These are phyloP conservation scores for Prunella strophiata DNA, from an alignment of 2,797 vertebrate species.

Conservation along the genomic window DNA sequence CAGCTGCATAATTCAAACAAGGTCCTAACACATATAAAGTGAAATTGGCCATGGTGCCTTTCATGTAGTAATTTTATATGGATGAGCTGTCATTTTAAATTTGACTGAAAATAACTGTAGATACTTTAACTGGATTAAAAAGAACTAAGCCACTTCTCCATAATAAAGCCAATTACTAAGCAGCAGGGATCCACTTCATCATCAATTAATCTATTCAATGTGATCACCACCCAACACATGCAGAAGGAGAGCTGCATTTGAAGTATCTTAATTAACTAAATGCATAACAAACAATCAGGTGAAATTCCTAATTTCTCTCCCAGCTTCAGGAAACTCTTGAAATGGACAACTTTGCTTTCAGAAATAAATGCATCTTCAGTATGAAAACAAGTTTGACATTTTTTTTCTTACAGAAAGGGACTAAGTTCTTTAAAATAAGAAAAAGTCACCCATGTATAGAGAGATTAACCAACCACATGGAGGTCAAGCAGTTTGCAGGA, in stretches of 20 bases:
- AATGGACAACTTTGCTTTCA: neutral
- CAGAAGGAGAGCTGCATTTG: conserved; percentile 42
- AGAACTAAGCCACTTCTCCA: conserved; percentile 42
- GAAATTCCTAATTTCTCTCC: neutral
- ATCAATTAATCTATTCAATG: conserved; percentile 67
- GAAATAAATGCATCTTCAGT: neutral
- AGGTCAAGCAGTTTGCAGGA: neutral
- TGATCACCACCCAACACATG: conserved; percentile 48
- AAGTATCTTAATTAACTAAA: conserved; percentile 49
- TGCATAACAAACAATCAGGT: neutral
- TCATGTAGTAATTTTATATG: conserved; percentile 22
- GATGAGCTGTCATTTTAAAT: conserved; percentile 61
- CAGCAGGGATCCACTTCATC: conserved; percentile 63
- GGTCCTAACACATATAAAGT: conserved; percentile 3
- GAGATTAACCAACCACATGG: neutral
- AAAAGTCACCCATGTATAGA: neutral
- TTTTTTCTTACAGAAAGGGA: neutral
- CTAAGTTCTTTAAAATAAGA: neutral
- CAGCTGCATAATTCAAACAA: neutral
- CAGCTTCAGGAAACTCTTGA: neutral
- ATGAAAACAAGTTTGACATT: neutral
- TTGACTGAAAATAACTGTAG: conserved; percentile 60
- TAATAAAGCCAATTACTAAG: conserved; percentile 70
- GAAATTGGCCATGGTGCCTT: conserved; percentile 17
- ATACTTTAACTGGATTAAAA: conserved; percentile 68